phyloP scores from a whole-genome alignment of 2,888 invertebrate species.

The Ennomos erosarius region DNA sequence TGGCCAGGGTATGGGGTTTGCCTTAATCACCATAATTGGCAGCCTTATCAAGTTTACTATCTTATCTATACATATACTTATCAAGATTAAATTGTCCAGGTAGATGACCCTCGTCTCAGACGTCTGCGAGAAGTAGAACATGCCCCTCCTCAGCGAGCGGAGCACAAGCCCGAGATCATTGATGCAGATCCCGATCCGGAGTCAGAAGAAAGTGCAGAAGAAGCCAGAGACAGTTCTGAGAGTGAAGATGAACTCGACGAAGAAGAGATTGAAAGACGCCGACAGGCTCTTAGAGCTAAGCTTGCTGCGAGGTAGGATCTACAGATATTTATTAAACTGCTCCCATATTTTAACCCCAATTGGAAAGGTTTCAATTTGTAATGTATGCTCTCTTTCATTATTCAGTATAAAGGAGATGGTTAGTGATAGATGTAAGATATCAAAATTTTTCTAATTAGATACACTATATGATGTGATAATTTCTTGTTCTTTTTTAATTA shows the following conservation, averaged over 20 bases:
- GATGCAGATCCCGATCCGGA: slow-evolving; percentile 75
- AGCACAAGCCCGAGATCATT: slow-evolving; percentile 82
- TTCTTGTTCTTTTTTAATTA: too few relatives aligned
- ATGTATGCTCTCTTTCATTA: too few relatives aligned
- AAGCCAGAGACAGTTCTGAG: slow-evolving; percentile 81
- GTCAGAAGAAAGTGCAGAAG: slow-evolving; percentile 76
- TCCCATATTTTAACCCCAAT: too few relatives aligned
- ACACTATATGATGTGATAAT: too few relatives aligned
- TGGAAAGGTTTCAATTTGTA: too few relatives aligned
- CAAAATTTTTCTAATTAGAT: too few relatives aligned
- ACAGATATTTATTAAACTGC: too few relatives aligned
- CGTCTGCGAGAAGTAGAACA: slow-evolving; percentile 88
- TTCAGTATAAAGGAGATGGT: too few relatives aligned
- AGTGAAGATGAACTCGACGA: slow-evolving; percentile 95
- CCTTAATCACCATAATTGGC: too few relatives aligned
- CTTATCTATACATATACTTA: neutral
- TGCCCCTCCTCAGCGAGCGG: slow-evolving; percentile 83
- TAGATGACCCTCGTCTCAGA: slow-evolving; percentile 93
- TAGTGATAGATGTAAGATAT: too few relatives aligned
- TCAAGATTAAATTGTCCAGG: slow-evolving; percentile 53
- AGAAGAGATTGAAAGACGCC: slow-evolving; percentile 92
- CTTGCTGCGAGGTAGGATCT: slow-evolving; percentile 69
- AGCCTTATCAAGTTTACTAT: too few relatives aligned
- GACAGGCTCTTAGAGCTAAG: slow-evolving; percentile 84
- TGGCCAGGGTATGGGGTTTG: too few relatives aligned